A percentile compares a stretch with the other conserved stretches of the same genome.
phyloP scores from a whole-genome alignment of 2,797 vertebrate genomes.

The Acridotheres tristis region DNA sequence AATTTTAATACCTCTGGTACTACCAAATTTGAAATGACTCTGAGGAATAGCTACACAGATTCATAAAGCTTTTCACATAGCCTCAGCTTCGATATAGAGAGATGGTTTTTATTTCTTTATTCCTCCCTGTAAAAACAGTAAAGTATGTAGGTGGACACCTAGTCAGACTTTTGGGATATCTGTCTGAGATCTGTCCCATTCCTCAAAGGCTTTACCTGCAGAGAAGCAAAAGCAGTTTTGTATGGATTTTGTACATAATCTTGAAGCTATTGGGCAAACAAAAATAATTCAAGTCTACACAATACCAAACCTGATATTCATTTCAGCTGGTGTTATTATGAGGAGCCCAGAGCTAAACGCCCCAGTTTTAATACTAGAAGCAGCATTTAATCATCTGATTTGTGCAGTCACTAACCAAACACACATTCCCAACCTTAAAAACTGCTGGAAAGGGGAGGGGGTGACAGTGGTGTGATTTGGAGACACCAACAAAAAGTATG shows the following conservation, averaged over 20 bases:
- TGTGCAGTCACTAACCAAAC: neutral
- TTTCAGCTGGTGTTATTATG: neutral
- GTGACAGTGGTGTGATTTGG: neutral
- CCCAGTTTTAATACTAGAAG: neutral
- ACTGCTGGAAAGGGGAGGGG: neutral
- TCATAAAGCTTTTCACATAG: neutral
- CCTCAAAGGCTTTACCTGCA: neutral
- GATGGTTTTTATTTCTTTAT: neutral
- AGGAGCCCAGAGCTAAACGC: neutral
- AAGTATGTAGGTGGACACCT: neutral
- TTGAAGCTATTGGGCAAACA: neutral
- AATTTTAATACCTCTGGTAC: neutral
- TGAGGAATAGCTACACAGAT: neutral
- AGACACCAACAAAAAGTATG: neutral
- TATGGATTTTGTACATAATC: neutral
- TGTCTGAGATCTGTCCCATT: neutral
- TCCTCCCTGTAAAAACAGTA: neutral
- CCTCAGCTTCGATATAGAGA: neutral
- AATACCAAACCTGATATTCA: neutral
- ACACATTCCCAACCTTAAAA: neutral
- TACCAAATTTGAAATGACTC: constrained; percentile 39
- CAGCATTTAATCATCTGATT: neutral
- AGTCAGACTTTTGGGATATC: neutral
- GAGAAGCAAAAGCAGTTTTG: neutral
- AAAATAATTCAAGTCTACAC: neutral